Evolutionary conservation across 2,797 vertebrate genomes (phyloP).

Genomic region (Myripristis jacobus): DNA sequence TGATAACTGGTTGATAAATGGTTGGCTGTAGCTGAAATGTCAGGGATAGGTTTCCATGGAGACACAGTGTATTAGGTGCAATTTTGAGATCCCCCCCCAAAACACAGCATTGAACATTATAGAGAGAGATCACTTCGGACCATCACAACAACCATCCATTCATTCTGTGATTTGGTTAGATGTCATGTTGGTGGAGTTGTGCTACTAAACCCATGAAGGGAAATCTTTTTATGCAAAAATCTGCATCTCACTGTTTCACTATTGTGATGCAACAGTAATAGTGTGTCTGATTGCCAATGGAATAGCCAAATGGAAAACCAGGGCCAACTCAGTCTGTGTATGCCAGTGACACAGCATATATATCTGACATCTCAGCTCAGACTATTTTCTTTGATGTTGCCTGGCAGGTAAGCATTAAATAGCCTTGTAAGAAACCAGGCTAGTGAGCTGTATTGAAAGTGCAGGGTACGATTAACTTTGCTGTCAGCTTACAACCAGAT

Average conservation of each 20-base stretch:
- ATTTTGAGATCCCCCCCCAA: not conserved
- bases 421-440: constrained; percentile 9
- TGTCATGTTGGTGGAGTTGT: not conserved
- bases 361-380: no score
- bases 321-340: not conserved
- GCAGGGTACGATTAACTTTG: constrained; percentile 7
- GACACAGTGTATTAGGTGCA: constrained; percentile 59
- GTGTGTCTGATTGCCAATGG: not conserved
- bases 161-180: not conserved
- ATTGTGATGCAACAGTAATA: not conserved
- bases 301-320: not conserved
- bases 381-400: not conserved
- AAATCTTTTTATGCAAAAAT: not conserved
- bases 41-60: constrained; percentile 83
- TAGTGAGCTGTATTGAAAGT: not conserved
- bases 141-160: not conserved
- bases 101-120: not conserved
- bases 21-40: constrained; percentile 71
- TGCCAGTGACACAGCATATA: not conserved
- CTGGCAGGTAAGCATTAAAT: not conserved
- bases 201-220: not conserved
- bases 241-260: no score
- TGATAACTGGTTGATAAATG: constrained; percentile 60
- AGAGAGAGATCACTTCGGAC: not conserved
- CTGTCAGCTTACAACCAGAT: constrained; percentile 22